phyloP scores from a whole-genome alignment of 2,888 invertebrate genomes.

The Lagria hirta region DNA sequence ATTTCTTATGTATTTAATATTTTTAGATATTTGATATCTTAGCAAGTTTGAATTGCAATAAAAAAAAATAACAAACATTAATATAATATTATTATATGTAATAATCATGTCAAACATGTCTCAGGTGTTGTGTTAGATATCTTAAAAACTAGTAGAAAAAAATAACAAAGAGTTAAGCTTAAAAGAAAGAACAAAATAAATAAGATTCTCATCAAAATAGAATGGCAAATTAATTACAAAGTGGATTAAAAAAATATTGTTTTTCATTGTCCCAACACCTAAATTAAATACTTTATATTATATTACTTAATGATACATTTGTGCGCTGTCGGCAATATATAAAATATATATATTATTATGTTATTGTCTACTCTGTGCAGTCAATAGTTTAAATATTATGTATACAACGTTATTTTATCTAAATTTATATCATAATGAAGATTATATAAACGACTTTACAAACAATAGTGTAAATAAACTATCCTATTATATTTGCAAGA shows the following conservation, averaged over 20 bases:
- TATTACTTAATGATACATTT: conserved; percentile 35
- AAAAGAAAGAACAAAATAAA: conserved; percentile 42
- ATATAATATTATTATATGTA: too few species aligned
- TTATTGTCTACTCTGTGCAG: conserved; percentile 53
- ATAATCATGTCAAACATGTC: too few species aligned
- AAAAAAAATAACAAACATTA: conserved; percentile 12
- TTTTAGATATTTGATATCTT: conserved; percentile 37
- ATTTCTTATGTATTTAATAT: too few species aligned
- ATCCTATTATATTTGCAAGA: conserved; percentile 49
- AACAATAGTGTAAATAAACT: conserved; percentile 41
- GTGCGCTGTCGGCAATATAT: conserved; percentile 36
- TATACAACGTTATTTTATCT: conserved; percentile 40
- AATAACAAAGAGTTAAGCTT: conserved; percentile 34
- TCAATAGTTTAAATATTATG: conserved; percentile 43
- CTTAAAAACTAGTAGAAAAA: conserved; percentile 30
- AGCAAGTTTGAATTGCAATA: conserved; percentile 18
- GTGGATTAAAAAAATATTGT: conserved; percentile 38
- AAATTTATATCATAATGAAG: conserved; percentile 34
- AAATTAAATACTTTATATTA: conserved; percentile 39
- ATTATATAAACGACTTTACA: conserved; percentile 41
- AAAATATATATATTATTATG: conserved; percentile 31
- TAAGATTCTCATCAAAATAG: conserved; percentile 38
- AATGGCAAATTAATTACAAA: conserved; percentile 33
- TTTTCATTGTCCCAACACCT: conserved; percentile 48
- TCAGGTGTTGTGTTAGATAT: conserved; percentile 14